phyloP scores from a whole-genome alignment of 2,113 vertebrate genomes.

The Lipophrys pholis region DNA sequence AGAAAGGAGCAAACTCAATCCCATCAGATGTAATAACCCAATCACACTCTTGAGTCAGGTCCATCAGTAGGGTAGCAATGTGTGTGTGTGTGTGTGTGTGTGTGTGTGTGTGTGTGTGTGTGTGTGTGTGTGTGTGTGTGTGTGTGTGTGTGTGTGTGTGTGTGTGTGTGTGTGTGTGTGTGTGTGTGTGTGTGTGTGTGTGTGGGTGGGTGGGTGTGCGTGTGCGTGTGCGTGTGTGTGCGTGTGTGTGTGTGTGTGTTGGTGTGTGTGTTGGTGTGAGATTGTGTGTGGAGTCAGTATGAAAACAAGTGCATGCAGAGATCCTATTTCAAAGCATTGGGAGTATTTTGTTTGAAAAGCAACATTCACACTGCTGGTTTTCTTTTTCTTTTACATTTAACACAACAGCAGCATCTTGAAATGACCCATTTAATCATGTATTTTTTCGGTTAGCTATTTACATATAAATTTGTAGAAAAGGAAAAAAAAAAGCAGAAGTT shows the following conservation, averaged over 20 bases:
- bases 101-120: no score
- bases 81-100: neutral
- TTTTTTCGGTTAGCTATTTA: no score
- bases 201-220: no score
- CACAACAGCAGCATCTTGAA: no score
- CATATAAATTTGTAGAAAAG: no score
- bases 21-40: constrained; percentile 62
- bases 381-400: constrained; percentile 1
- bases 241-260: neutral
- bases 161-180: neutral
- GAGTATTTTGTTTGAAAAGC: no score
- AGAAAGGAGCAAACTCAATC: constrained; percentile 64
- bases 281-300: neutral
- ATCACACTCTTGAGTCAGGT: constrained; percentile 42
- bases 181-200: neutral
- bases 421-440: no score
- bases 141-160: no score
- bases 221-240: neutral
- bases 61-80: neutral
- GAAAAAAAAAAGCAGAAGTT: no score
- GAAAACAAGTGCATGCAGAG: neutral
- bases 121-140: neutral
- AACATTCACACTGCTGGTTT: neutral
- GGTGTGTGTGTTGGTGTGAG: no score
- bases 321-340: neutral